Conservation (phyloP, 2,888 invertebrate species). For the Trimorus sp. region DNA sequence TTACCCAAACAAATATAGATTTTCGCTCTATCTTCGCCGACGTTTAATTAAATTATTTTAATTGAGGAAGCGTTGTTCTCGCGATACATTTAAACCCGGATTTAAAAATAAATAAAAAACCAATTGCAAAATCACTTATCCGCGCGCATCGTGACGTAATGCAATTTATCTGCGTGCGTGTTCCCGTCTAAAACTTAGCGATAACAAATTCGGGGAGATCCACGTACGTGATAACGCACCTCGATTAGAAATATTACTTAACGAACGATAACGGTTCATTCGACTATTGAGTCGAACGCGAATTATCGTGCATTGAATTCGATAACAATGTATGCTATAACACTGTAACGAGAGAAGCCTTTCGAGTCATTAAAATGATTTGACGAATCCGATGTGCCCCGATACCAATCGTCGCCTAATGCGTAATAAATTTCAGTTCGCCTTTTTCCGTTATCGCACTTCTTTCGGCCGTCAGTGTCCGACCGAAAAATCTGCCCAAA, state of each 20-base stretch:
- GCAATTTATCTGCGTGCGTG: no score
- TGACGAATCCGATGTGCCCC: neutral
- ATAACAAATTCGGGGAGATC: conserved; percentile 12
- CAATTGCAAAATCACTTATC: conserved; percentile 3
- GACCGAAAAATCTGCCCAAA: no score
- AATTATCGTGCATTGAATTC: neutral
- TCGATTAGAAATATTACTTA: conserved; percentile 9
- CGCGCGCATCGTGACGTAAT: neutral
- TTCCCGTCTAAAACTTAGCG: neutral
- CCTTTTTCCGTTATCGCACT: no score
- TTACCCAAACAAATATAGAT: no score
- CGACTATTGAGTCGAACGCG: neutral
- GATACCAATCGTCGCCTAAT: neutral
- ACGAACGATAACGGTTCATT: conserved; percentile 4
- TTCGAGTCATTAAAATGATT: neutral
- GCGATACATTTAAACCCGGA: no score
- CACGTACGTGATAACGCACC: conserved; percentile 30
- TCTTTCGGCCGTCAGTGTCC: no score
- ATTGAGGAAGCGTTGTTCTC: no score
- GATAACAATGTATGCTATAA: conserved; percentile 4
- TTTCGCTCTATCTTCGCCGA: no score
- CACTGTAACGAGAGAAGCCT: neutral
- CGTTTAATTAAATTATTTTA: no score
- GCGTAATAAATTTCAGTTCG: conserved; percentile 13
- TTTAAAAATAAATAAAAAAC: no score